Evolutionary conservation across 2,888 invertebrate genomes (phyloP).

Genomic region (Lepidocyrtinus sp.): DNA sequence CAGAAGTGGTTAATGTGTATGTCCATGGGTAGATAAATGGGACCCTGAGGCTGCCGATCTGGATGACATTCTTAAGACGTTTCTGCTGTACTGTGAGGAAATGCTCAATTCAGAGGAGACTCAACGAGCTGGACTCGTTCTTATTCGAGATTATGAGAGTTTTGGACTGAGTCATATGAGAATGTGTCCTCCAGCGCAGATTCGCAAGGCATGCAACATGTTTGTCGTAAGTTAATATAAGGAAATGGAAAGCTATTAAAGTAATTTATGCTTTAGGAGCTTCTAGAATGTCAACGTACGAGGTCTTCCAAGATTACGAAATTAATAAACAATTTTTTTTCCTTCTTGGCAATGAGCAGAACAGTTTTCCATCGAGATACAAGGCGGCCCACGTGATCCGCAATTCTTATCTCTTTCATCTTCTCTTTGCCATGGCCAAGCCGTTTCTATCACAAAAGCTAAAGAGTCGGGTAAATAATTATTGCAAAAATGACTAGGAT

Average conservation of each 20-base stretch:
- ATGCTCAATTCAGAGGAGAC: slow-evolving; percentile 72
- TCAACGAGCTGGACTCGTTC: slow-evolving; percentile 73
- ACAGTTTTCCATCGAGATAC: slow-evolving; percentile 63
- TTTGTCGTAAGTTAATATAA: slow-evolving; percentile 70
- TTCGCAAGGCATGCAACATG: slow-evolving; percentile 71
- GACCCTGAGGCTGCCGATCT: slow-evolving; percentile 71
- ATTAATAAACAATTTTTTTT: slow-evolving; percentile 11
- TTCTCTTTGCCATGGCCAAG: slow-evolving; percentile 62
- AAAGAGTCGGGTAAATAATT: slow-evolving; percentile 57
- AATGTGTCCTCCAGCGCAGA: slow-evolving; percentile 72
- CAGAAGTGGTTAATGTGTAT: not conserved
- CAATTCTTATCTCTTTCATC: slow-evolving; percentile 62
- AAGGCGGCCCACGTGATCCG: slow-evolving; percentile 64
- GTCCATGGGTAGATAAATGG: slow-evolving; percentile 71
- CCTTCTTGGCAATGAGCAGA: slow-evolving; percentile 49
- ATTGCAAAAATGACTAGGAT: too few species aligned
- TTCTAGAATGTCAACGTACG: not conserved
- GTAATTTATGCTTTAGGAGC: not conserved
- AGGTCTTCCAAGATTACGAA: not conserved
- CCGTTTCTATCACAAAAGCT: slow-evolving; percentile 64
- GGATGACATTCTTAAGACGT: slow-evolving; percentile 72
- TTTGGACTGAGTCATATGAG: slow-evolving; percentile 72
- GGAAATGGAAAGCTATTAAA: not conserved
- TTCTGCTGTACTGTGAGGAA: slow-evolving; percentile 72
- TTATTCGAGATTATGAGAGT: slow-evolving; percentile 73